Evolutionary conservation across 2,797 vertebrate genomes (phyloP).

Genomic region (Xiphorhynchus erythropygius): DNA sequence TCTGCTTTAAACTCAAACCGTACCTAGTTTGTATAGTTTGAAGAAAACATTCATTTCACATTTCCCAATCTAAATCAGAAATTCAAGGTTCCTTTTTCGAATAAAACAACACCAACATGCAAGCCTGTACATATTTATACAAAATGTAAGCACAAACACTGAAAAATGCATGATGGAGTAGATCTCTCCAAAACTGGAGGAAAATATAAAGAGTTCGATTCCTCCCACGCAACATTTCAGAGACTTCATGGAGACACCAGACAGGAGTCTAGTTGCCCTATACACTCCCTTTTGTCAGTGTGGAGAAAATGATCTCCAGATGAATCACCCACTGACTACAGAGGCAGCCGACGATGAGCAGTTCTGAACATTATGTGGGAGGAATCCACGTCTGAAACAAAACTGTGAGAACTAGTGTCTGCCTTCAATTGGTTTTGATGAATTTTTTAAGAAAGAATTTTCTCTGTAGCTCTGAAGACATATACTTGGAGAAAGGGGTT

Average conservation of each 20-base stretch:
- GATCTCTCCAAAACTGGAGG: not conserved
- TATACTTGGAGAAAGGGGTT: not conserved
- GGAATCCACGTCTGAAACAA: not conserved
- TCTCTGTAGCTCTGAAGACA: not conserved
- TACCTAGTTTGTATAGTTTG: conserved; percentile 26
- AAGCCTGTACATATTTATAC: not conserved
- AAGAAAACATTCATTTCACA: conserved; percentile 4
- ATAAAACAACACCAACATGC: not conserved
- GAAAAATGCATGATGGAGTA: not conserved
- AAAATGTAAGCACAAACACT: not conserved
- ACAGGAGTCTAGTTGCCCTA: conserved; percentile 2
- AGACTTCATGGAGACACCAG: conserved; percentile 19
- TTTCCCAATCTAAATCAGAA: conserved; percentile 38
- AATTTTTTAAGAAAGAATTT: not conserved
- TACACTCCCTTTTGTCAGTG: conserved; percentile 22
- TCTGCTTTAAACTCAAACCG: conserved; percentile 12
- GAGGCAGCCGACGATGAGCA: not conserved
- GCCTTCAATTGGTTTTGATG: not conserved
- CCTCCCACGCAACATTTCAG: conserved; percentile 26
- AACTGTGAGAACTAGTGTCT: not conserved
- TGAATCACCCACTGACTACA: conserved; percentile 44
- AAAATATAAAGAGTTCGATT: conserved; percentile 4
- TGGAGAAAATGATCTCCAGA: conserved; percentile 59
- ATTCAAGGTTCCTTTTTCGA: not conserved
- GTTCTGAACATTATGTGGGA: conserved; percentile 22